Evolutionary conservation across 2,888 invertebrate species (phyloP).

Genomic region (Athalia rosae): DNA sequence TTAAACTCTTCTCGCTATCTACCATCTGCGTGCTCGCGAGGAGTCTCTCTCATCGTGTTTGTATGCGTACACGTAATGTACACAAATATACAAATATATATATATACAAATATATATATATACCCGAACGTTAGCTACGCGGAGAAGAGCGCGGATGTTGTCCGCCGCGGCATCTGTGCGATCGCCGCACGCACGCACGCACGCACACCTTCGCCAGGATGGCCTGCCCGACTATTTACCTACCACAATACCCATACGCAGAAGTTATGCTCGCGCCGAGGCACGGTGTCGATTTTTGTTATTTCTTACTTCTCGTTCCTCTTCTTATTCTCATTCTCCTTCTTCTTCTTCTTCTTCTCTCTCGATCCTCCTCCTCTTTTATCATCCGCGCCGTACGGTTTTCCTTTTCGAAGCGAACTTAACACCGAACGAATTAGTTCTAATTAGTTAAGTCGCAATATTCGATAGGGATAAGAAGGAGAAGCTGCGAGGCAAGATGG

Average conservation of each 20-base stretch:
- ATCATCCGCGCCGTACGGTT: too few species aligned
- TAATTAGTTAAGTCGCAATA: conserved; percentile 44
- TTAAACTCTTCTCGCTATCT: conserved; percentile 15
- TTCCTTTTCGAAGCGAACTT: conserved; percentile 8
- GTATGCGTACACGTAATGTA: conserved; percentile 5
- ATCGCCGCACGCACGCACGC: too few species aligned
- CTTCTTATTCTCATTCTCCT: neutral
- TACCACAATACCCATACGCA: too few species aligned
- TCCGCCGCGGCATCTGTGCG: too few species aligned
- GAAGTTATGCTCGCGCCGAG: too few species aligned
- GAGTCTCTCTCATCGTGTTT: neutral
- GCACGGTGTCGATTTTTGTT: neutral
- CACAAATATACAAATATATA: conserved; percentile 1
- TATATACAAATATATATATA: conserved; percentile 3
- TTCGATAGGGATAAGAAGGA: conserved; percentile 29
- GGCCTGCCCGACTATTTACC: too few species aligned
- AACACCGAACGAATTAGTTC: conserved; percentile 44
- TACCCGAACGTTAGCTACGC: neutral
- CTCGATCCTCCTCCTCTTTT: too few species aligned
- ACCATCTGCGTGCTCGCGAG: conserved; percentile 24
- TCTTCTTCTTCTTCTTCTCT: neutral
- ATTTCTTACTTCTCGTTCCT: neutral
- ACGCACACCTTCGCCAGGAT: too few species aligned
- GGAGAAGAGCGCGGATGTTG: too few species aligned
- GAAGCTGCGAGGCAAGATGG: conserved; percentile 23